Evolutionary conservation across 2,113 vertebrate genomes (phyloP), one percentile per base, ranked within the genome.

Genomic region (Phalacrocorax aristotelis): DNA sequence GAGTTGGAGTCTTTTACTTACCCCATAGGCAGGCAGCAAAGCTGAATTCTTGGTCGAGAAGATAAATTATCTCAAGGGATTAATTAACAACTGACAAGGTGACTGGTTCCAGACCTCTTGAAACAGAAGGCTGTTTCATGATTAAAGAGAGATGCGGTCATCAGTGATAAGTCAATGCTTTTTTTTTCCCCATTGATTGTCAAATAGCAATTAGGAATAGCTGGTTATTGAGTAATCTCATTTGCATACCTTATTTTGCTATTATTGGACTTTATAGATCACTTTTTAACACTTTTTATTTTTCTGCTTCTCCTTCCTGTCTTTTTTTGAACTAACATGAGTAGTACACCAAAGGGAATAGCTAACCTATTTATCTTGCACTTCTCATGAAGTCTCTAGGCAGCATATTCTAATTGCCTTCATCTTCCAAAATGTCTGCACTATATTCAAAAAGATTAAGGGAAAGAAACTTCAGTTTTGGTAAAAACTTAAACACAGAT

Each of bases 311-410:
- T 91, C 2, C 9, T 82, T 92, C 19, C 27, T 87, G n/a, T 36
- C 13, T 69, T 93, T 90, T 90, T 89, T 93, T 72, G 44, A 93
- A 32, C 61, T 93, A 68, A 52, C 4, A 6, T 13, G 14, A 79
- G 26, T 82, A 77, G 36, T 68, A 58, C 21, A 76, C 70, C 10
- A n/a, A 85, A 72, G 90, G 82, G 82, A 96, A 91, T 74, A 94
- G 40, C 82, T 96, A 95, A 95, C 84, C 87, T 91, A 74, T 95
- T 96, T 95, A 88, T 76, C 66, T 80, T 91, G 75, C 66, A 32
- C 58, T 95, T 87, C 66, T 94, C 78, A 15, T 60, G 15, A 72
- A 95, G 48, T 66, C 52, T 94, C 48, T 49, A 89, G 78, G 71
- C 78, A 90, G 40, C 49, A 13, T 79, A 65, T 79, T 91, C 71